Evolutionary conservation across 1,140 invertebrate genomes (phyloP).

Genomic region (Akabosia matsudoensis): DNA sequence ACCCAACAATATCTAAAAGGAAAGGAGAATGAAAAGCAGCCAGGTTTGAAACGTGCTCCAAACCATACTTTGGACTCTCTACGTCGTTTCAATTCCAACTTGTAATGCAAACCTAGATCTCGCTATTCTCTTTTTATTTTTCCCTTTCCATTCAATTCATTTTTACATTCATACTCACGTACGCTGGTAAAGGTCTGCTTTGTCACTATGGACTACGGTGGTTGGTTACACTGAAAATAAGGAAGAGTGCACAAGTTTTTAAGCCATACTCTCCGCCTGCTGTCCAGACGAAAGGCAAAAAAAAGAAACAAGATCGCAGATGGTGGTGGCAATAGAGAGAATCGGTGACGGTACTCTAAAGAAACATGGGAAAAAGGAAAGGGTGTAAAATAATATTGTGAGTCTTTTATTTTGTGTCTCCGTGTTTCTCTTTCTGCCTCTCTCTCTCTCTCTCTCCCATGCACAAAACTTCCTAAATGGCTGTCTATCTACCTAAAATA

Average conservation of each 20-base stretch:
- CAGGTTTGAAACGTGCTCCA: not conserved
- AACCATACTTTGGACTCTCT: not conserved
- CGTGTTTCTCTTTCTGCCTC: slow-evolving; percentile 15
- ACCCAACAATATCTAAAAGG: not conserved
- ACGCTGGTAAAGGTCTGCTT: too few species aligned
- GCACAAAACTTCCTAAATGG: not conserved
- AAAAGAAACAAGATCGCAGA: not conserved
- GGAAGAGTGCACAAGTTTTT: too few species aligned
- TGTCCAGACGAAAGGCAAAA: not conserved
- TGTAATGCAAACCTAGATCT: not conserved
- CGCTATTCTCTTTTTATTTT: not conserved
- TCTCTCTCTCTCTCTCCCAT: slow-evolving; percentile 3
- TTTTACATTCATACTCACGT: too few species aligned
- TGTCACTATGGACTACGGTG: too few species aligned
- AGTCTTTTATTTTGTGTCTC: not conserved
- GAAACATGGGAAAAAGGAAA: slow-evolving; percentile 11
- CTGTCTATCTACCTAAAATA: too few species aligned
- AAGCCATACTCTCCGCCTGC: too few species aligned
- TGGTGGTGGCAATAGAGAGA: not conserved
- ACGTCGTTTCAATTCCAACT: not conserved
- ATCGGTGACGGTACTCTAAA: not conserved
- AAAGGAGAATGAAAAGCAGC: not conserved
- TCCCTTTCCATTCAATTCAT: not conserved
- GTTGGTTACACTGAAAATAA: too few species aligned
- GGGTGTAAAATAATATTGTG: too few species aligned